Percentiles rank a stretch among this genome's conserved stretches.
Evolutionary conservation across 1,140 invertebrate genomes (phyloP).

Genomic region (Nixonia krombeini): DNA sequence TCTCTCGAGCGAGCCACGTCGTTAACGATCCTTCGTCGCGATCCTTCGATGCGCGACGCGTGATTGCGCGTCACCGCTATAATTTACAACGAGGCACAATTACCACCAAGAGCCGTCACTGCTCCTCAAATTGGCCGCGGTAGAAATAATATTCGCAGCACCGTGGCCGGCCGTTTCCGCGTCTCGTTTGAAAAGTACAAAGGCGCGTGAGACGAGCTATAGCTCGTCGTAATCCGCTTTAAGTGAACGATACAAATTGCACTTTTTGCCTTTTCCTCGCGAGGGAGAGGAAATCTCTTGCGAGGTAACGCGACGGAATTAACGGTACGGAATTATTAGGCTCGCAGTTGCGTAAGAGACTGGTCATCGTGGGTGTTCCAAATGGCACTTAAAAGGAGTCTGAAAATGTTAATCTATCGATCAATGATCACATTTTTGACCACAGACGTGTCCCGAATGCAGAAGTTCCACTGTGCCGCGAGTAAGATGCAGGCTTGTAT

Average conservation of each 20-base stretch:
- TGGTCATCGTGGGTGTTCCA: constrained; percentile 28
- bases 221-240: no score
- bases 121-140: constrained; percentile 18
- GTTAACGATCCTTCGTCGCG: constrained; percentile 30
- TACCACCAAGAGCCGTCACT: constrained; percentile 4
- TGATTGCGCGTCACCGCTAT: constrained; percentile 10
- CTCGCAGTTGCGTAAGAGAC: neutral
- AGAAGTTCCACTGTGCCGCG: constrained; percentile 1
- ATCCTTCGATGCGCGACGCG: constrained; percentile 23
- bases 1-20: constrained; percentile 19
- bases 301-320: no score
- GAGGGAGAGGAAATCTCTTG: no score
- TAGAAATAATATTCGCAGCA: constrained; percentile 11
- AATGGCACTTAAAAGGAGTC: constrained; percentile 30
- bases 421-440: constrained; percentile 23
- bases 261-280: no score
- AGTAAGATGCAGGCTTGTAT: constrained; percentile 16
- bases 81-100: constrained; percentile 6
- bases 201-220: no score
- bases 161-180: constrained; percentile 5
- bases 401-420: constrained; percentile 31
- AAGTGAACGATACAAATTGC: no score
- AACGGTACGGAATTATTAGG: neutral
- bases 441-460: neutral
- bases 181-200: no score